Base-by-base conservation (phyloP, 1,140 invertebrate species). In the Neuroterus valhalla region DNA sequence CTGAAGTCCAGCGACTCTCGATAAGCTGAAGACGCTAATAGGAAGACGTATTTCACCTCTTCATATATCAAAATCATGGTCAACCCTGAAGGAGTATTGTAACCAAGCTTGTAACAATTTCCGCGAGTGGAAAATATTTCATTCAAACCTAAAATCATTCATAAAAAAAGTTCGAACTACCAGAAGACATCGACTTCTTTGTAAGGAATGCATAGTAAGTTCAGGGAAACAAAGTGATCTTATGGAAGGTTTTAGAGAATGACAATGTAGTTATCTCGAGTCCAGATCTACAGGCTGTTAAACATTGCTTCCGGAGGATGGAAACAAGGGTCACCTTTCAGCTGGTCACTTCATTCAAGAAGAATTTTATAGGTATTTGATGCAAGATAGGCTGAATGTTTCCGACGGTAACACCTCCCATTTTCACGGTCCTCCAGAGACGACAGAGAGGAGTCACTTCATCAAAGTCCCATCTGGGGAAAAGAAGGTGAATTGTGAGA, bases 391-490 rank as follows among this genome's bases (percentile, higher is more conserved):
- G 21, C 26, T 26, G 31, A 62, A 62, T 62, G 26, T 62, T 62
- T 62, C 55, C 55, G 23, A 8, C 26, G 55, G 55, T 15, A 62
- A 62, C 55, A 62, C 55, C 45, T 46, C 67, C 19, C 23, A 3
- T 68, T 68, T 68, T 46, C 19, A 46, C 31, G 48, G n/a, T 31
- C 17, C 23, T 68, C 42, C 4, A 69, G 44, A 38, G 50, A 55
- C 76, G 72, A 71, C 45, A 68, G 71, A 72, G 55, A 74, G 46
- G 76, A 84, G 79, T 82, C 81, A 80, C 75, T 82, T 81, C 80
- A 84, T 85, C 84, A 85, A 86, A 83, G 85, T 85, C 81, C 74
- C 78, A 86, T 86, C 79, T 80, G 75, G 75, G 70, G 71, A 76
- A 74, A 73, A 75, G 74, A 82, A 31, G 72, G 66, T 55, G 72